A percentile compares a stretch with the other conserved stretches of the same genome.
phyloP scores from a whole-genome alignment of 2,888 invertebrate species.

The Hydrotaea diabolus region DNA sequence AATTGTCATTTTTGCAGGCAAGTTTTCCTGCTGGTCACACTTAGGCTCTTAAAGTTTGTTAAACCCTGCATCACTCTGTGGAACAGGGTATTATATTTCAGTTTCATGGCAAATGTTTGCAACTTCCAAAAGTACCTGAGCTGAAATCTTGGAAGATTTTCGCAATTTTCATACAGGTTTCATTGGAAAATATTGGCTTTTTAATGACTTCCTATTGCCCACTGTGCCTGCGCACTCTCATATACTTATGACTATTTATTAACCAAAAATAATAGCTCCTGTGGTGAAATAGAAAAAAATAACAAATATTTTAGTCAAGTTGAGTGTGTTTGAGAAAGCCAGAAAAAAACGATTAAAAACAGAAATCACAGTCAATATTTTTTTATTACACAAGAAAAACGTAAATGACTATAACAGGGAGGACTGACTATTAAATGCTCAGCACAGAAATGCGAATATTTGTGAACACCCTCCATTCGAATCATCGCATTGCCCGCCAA shows the following conservation, averaged over 20 bases:
- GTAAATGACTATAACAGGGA: constrained; percentile 82
- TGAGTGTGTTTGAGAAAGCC: not conserved
- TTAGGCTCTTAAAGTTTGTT: too few relatives aligned
- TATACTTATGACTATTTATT: constrained; percentile 45
- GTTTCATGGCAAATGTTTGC: too few relatives aligned
- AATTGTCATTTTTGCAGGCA: too few relatives aligned
- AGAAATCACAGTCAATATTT: constrained; percentile 53
- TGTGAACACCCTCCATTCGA: not conserved
- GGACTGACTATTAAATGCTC: constrained; percentile 76
- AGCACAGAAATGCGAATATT: not conserved
- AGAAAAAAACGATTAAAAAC: constrained; percentile 62
- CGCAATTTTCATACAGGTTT: too few relatives aligned
- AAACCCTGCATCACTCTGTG: too few relatives aligned
- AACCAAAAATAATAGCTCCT: constrained; percentile 52
- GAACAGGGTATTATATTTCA: too few relatives aligned
- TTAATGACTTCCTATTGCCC: not conserved
- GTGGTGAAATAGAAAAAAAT: constrained; percentile 18
- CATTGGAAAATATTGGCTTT: too few relatives aligned
- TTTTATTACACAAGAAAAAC: constrained; percentile 88
- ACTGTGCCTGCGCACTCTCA: not conserved
- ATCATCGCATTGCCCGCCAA: not conserved
- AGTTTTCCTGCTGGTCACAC: too few relatives aligned
- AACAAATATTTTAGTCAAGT: constrained; percentile 20
- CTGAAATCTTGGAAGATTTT: too few relatives aligned
- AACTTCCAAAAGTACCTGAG: too few relatives aligned